Evolutionary conservation across 1,140 invertebrate genomes (phyloP).

Genomic region (Drosophila lini): DNA sequence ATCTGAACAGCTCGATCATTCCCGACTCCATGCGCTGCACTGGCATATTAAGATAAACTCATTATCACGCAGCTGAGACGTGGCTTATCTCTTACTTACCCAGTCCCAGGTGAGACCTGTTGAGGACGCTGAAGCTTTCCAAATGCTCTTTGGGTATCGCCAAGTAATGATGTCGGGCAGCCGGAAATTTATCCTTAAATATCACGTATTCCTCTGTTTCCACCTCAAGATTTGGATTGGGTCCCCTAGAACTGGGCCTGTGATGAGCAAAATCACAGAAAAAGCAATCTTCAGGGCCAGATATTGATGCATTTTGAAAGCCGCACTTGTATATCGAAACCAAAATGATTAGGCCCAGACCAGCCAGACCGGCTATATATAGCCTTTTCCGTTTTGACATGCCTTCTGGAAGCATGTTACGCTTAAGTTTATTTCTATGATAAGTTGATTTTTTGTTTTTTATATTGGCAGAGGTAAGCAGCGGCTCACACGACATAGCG

Average conservation of each 20-base stretch:
- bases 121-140: conserved; percentile 89
- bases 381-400: conserved; percentile 5
- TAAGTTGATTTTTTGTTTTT: conserved; percentile 3
- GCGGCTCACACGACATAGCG: not conserved
- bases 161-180: conserved; percentile 91
- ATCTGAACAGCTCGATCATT: conserved; percentile 45
- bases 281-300: conserved; percentile 84
- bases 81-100: conserved; percentile 85
- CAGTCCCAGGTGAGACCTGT: conserved; percentile 87
- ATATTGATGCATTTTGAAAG: not conserved
- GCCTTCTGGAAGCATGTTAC: not conserved
- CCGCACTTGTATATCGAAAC: conserved; percentile 22
- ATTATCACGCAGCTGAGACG: conserved; percentile 2
- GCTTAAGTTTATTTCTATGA: not conserved
- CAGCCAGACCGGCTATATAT: conserved; percentile 30
- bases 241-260: conserved; percentile 62
- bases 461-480: not conserved
- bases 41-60: conserved; percentile 5
- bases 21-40: conserved; percentile 63
- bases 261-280: conserved; percentile 90
- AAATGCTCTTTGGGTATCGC: conserved; percentile 92
- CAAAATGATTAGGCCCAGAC: conserved; percentile 19
- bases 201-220: conserved; percentile 92
- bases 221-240: conserved; percentile 86
- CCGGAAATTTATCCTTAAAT: conserved; percentile 94